A percentile compares a stretch with the other conserved stretches of the same genome.
Conservation (phyloP, 2,113 vertebrate species). For the Tretioscincus oriximinensis region DNA sequence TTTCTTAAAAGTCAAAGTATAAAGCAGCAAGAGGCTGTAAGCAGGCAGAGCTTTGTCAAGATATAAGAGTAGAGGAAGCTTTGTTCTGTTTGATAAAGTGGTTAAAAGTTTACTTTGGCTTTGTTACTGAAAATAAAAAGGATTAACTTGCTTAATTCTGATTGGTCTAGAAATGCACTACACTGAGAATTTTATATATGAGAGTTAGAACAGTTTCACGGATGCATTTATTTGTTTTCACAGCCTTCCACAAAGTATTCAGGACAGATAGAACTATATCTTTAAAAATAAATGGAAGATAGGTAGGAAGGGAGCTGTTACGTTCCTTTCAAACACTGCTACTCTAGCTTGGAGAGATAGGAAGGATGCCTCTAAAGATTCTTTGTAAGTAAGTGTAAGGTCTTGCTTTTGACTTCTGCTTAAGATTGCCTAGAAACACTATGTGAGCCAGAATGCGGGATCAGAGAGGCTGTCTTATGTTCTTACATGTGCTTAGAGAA, state of each 20-base stretch:
- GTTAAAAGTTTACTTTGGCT: not conserved
- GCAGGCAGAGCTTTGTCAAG: not conserved
- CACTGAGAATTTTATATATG: not conserved
- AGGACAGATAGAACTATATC: not conserved
- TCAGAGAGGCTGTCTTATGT: too few relatives aligned
- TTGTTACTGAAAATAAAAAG: not conserved
- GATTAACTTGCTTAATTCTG: not conserved
- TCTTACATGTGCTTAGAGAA: too few relatives aligned
- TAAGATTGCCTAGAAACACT: too few relatives aligned
- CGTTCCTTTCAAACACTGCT: too few relatives aligned
- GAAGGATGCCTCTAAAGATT: too few relatives aligned
- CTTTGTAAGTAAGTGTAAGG: too few relatives aligned
- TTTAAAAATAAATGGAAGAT: too few relatives aligned
- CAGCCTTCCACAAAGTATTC: not conserved
- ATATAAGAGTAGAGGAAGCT: not conserved
- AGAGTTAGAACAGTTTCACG: not conserved
- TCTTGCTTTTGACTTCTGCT: too few relatives aligned
- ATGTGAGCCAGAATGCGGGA: too few relatives aligned
- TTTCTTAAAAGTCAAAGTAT: constrained; percentile 36
- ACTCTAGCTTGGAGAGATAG: too few relatives aligned
- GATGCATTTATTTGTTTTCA: not conserved
- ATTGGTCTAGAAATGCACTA: not conserved
- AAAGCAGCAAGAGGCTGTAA: not conserved
- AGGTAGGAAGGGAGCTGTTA: too few relatives aligned
- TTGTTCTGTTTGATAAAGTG: not conserved